Evolutionary conservation across 1,140 invertebrate genomes (phyloP).

Genomic region (Leucophenga varia): DNA sequence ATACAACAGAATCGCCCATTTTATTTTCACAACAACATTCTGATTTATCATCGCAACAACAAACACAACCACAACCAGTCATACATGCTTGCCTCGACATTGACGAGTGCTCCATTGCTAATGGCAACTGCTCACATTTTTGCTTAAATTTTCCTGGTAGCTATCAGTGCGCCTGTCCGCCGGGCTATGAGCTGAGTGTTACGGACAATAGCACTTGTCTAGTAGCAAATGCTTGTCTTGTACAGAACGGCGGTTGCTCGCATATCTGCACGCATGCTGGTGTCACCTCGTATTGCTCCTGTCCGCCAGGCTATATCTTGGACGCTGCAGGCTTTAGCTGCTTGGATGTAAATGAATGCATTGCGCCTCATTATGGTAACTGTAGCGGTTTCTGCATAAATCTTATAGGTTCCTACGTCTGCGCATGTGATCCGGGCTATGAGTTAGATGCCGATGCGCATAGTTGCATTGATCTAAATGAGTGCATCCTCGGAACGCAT

Average conservation of each 20-base stretch:
- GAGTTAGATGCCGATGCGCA: constrained; percentile 58
- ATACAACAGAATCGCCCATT: constrained; percentile 4
- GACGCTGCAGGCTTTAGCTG: constrained; percentile 77
- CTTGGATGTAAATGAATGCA: constrained; percentile 89
- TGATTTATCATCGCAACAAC: not conserved
- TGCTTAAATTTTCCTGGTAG: constrained; percentile 82
- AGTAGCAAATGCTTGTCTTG: constrained; percentile 59
- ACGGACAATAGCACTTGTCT: constrained; percentile 59
- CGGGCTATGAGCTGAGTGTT: constrained; percentile 24
- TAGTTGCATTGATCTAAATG: constrained; percentile 61
- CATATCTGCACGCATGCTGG: constrained; percentile 46
- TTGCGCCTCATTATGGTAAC: constrained; percentile 62
- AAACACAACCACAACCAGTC: constrained; percentile 9
- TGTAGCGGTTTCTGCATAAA: constrained; percentile 81
- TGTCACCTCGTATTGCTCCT: constrained; percentile 63
- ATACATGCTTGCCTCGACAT: constrained; percentile 41
- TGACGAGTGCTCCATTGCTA: constrained; percentile 44
- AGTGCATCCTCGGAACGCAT: constrained; percentile 57
- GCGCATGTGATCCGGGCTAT: constrained; percentile 72
- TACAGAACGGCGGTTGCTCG: constrained; percentile 61
- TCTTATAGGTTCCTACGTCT: constrained; percentile 75
- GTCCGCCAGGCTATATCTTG: constrained; percentile 74
- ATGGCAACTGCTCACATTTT: constrained; percentile 58
- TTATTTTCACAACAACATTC: constrained; percentile 9
- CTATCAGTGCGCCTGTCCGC: constrained; percentile 76